Base-by-base conservation (phyloP, 1,140 invertebrate species). In the Oryctes rhinoceros region DNA sequence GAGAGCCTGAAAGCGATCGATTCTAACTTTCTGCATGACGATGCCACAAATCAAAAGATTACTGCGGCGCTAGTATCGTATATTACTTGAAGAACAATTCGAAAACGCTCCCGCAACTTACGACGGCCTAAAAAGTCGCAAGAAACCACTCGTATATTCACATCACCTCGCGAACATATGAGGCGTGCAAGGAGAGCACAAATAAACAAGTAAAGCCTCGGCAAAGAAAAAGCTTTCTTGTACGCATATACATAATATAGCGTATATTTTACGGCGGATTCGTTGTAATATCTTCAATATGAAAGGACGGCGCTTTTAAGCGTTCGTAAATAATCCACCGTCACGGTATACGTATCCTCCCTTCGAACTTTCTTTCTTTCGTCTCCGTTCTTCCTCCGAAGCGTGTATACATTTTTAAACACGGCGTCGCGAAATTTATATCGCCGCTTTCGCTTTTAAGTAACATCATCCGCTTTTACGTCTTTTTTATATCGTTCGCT, bases 391-490 rank as follows among this genome's bases (percentile, higher is more conserved):
- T 2, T 59, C 4, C 53, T 6, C 15, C 53, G 6, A 59, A 18
- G 18, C 65, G 6, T 24, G 65, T 24, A 71, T 71, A 71, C 65
- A 71, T 71, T 71, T 71, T 71, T 71, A 35, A 71, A 37, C 20
- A 30, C 65, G 18, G 1, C 65, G 65, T 15, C 65, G 65, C 65
- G 10, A 71, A 71, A 71, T 71, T 71, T 71, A 71, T 71, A 71
- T 24, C 37, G 65, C 65, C 65, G 20, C 65, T 71, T 71, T 71
- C 65, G 65, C 24, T 71, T 71, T 71, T 71, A 71, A 71, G 65
- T 24, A 71, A 24, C 20, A 37, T 24, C 35, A 24, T 71, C 65
- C 65, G 65, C 20, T 71, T 37, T 71, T 71, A 59, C 18, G 53
- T 59, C 53, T 71, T 71, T n/a, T 71, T 71, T 71, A 71, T 71